Base-by-base conservation (phyloP, 1,140 invertebrate species). In the Atta cephalotes region DNA sequence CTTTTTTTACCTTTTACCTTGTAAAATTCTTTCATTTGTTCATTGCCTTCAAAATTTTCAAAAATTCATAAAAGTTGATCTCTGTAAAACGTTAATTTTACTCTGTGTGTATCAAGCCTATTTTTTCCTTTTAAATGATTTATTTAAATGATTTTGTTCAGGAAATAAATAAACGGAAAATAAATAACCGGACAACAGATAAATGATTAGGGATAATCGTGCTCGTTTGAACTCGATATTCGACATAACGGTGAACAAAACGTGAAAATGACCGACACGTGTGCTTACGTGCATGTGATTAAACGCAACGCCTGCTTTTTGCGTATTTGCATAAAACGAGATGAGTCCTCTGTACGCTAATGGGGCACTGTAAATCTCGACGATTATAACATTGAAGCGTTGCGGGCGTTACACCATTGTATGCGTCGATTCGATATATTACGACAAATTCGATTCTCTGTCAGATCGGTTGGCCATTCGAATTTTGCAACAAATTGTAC, bases 401-500 rank as follows among this genome's bases (percentile, higher is more conserved):
- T 49, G 25, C 45, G 28, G 12, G 58, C 49, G 77, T 72, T 62
- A 45, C 7, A 18, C 21, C 12, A 82, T 70, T 80, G 28, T 80
- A n/a, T 1, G 28, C 39, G 10, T 9, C 45, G 35, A 60, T 49
- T 35, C 68, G 39, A 62, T 74, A 60, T n/a, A 62, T 82, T 74
- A 60, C 25, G 56, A 82, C 68, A 62, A 74, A 82, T 74, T 82
- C 39, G 56, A 74, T 82, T 74, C 25, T 68, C 66, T 60, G 7
- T 49, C 51, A 39, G 10, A 18, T 25, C 31, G 66, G 51, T 51
- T 72, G 66, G n/a, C 1, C 39, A 82, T 72, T 71, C 35, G 35
- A 82, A 82, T 82, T 74, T 82, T 39, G 39, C 39, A 62, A 18
- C 39, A 74, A 82, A 82, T 74, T 62, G 39, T 74, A 82, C 56